phyloP scores from a whole-genome alignment of 2,888 invertebrate species.

The Podotricha telesiphe region DNA sequence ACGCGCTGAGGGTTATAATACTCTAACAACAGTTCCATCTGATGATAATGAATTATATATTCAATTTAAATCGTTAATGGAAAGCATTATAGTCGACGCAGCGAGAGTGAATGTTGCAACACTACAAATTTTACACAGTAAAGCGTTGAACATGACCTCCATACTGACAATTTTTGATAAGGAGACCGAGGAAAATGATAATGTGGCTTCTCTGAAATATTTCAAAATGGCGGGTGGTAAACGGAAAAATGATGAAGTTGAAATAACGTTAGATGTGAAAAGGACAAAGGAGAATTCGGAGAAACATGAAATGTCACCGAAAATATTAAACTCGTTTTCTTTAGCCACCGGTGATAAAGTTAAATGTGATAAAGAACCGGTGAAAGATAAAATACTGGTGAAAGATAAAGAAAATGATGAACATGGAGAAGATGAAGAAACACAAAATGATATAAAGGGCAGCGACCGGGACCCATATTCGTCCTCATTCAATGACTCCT shows the following conservation, averaged over 20 bases:
- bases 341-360: conserved; percentile 34
- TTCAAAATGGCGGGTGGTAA: conserved; percentile 16
- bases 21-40: conserved; percentile 24
- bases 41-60: conserved; percentile 52
- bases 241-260: conserved; percentile 20
- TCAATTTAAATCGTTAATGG: conserved; percentile 61
- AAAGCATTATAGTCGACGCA: conserved; percentile 54
- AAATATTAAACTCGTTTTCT: conserved; percentile 46
- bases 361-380: neutral
- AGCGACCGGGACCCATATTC: conserved; percentile 44
- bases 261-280: conserved; percentile 1
- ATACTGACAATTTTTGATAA: conserved; percentile 54
- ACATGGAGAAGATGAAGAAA: conserved; percentile 28
- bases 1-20: conserved; percentile 42
- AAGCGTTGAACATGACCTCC: conserved; percentile 62
- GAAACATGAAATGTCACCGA: conserved; percentile 37
- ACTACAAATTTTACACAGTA: conserved; percentile 54
- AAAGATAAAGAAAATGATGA: conserved; percentile 26
- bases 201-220: conserved; percentile 46
- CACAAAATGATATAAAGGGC: conserved; percentile 11
- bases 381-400: neutral
- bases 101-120: conserved; percentile 52
- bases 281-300: neutral
- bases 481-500: conserved; percentile 64
- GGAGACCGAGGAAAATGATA: conserved; percentile 36